Conservation (phyloP, 2,797 vertebrate species). For the Syngnathus rostellatus region DNA sequence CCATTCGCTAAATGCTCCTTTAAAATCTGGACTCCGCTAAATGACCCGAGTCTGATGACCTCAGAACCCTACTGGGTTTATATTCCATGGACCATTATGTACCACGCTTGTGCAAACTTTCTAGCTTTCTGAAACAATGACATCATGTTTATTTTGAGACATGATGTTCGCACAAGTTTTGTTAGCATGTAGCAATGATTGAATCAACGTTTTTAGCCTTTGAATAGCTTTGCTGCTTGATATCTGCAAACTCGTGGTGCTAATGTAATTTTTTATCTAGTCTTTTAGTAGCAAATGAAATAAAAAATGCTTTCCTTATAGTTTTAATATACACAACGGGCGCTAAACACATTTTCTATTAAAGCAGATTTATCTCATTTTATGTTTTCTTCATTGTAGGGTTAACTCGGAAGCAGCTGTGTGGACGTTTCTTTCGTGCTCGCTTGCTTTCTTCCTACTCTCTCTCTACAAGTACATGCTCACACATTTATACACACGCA, state of each 20-base stretch:
- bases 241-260: not conserved
- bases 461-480: constrained; percentile 5
- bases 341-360: not conserved
- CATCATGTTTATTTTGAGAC: not conserved
- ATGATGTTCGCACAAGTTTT: not conserved
- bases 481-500: not conserved
- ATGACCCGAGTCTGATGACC: too few relatives aligned
- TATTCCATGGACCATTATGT: not conserved
- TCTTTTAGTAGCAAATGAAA: not conserved
- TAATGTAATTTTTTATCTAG: not conserved
- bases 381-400: not conserved
- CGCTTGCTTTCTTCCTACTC: not conserved
- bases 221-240: not conserved
- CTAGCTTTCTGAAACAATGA: not conserved
- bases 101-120: not conserved
- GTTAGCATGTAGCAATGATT: not conserved
- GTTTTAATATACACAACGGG: not conserved
- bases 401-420: constrained; percentile 8
- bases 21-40: too few relatives aligned
- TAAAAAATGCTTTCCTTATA: too few relatives aligned
- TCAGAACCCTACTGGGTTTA: too few relatives aligned
- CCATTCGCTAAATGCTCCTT: too few relatives aligned
- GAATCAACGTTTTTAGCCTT: not conserved
- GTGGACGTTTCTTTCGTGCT: constrained; percentile 5
- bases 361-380: not conserved